A percentile compares a stretch with the other conserved stretches of the same genome.
These are phyloP conservation scores for Ophion costatus DNA, from an alignment of 2,888 invertebrate species.

Conservation along the genomic window DNA sequence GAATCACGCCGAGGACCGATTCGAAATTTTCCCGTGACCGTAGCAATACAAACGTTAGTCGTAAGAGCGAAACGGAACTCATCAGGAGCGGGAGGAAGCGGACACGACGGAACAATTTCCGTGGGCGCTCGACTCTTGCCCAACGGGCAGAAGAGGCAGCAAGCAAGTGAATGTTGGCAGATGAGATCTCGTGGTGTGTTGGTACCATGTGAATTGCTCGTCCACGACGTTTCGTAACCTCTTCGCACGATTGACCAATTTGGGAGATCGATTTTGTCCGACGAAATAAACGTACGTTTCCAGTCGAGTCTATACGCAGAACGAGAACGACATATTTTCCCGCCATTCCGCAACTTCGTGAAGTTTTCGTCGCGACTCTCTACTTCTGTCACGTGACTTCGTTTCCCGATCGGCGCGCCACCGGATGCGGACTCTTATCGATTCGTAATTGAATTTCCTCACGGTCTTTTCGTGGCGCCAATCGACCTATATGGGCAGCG, in stretches of 20 bases:
- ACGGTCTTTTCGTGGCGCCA: not conserved
- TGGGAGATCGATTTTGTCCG: conserved; percentile 78
- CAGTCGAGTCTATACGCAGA: not conserved
- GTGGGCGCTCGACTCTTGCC: conserved; percentile 73
- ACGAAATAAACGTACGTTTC: conserved; percentile 74
- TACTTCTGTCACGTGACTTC: not conserved
- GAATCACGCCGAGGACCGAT: not conserved
- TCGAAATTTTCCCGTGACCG: not conserved
- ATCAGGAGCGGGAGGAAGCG: conserved; percentile 82
- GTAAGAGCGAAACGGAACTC: conserved; percentile 79
- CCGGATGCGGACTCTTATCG: conserved; percentile 41
- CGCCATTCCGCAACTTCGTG: not conserved
- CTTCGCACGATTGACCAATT: conserved; percentile 82
- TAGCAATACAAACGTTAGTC: conserved; percentile 30
- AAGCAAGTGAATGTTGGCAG: conserved; percentile 6
- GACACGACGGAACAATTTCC: conserved; percentile 83
- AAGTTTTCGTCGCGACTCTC: conserved; percentile 9
- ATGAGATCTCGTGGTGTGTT: conserved; percentile 28
- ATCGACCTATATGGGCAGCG: not conserved
- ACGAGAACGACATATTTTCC: conserved; percentile 12
- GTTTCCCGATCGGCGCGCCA: conserved; percentile 40
- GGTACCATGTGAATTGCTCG: conserved; percentile 32
- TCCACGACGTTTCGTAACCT: conserved; percentile 39
- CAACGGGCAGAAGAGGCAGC: conserved; percentile 34
- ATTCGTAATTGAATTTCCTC: conserved; percentile 35